Evolutionary conservation across 2,888 invertebrate genomes (phyloP), one percentile per base, ranked within the genome.

Genomic region (Idaea biselata): DNA sequence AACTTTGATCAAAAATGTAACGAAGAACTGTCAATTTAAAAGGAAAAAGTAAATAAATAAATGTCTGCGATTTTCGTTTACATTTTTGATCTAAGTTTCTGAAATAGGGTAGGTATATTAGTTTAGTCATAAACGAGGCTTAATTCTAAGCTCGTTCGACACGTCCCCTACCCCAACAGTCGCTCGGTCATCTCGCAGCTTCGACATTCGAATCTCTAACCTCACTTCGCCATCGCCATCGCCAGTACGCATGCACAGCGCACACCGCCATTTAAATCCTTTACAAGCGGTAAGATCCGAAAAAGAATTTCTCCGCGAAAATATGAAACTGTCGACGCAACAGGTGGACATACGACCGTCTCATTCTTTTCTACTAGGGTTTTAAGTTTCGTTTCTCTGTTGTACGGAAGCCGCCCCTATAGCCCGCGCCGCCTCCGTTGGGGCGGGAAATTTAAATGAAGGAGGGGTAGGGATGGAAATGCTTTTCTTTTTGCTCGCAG

Each of bases 361-460:
- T 91, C 92, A 91, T 91, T 92, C 92, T 91, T 91, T 90, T 90
- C 89, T 89, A 87, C 75, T 78, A 82, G 79, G 77, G 81, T 86
- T 44, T 84, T 84, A 87, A 89, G 87, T 88, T 82, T 78, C 86
- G 83, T 89, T 44, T 44, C 90, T 84, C 87, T 90, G 83, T 90
- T 88, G 81, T 87, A 76, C 88, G 82, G 87, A 87, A 88, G 87
- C 91, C 91, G 88, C 91, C 90, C 91, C 91, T 87, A 86, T 83
- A 86, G 86, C 89, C 91, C 88, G 90, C 91, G 89, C 84, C 86
- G 82, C 85, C 81, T 25, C 25, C 25, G 25, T 79, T 83, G 84
- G 88, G 88, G 90, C 89, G 91, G 91, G 89, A 91, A 92, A 91
- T 89, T 88, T 86, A 86, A 88, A 90, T 86, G 85, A 88, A 86